These are phyloP conservation scores for Cyprinodon brontotheroides DNA, from an alignment of 2,113 vertebrate species.

Conservation along the genomic window DNA sequence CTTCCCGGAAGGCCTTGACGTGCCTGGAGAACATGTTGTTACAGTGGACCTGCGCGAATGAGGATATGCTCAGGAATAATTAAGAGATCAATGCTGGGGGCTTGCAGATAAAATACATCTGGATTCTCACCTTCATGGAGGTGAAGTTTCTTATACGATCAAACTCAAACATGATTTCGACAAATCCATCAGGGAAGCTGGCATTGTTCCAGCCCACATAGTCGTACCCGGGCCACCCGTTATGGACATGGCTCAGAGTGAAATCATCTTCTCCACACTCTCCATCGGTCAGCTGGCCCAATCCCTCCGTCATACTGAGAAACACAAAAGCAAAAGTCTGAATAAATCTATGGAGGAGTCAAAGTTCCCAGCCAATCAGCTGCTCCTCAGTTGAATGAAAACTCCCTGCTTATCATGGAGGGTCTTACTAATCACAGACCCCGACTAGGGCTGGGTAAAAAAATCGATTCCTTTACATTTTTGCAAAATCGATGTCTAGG, in stretches of 20 bases:
- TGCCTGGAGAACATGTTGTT: constrained; percentile 94
- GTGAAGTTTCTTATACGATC: constrained; percentile 96
- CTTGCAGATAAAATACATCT: not conserved
- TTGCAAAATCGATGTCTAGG: too few relatives aligned
- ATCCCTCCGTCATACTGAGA: constrained; percentile 94
- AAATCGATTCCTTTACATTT: too few relatives aligned
- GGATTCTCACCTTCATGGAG: constrained; percentile 89
- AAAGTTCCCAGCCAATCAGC: not conserved
- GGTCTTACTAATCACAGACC: not conserved
- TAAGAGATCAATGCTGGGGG: not conserved
- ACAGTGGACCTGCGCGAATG: constrained; percentile 87
- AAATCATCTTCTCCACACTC: constrained; percentile 95
- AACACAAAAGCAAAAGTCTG: not conserved
- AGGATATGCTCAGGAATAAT: not conserved
- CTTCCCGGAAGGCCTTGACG: constrained; percentile 92
- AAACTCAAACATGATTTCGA: constrained; percentile 97
- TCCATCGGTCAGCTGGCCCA: constrained; percentile 94
- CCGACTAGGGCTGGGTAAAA: too few relatives aligned
- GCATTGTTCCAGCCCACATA: constrained; percentile 96
- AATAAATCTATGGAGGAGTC: not conserved
- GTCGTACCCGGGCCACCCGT: constrained; percentile 94
- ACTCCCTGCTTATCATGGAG: not conserved
- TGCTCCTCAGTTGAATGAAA: not conserved
- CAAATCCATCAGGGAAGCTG: constrained; percentile 84
- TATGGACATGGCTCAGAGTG: constrained; percentile 89